phyloP scores from a whole-genome alignment of 2,113 vertebrate genomes.

The Uria aalge region DNA sequence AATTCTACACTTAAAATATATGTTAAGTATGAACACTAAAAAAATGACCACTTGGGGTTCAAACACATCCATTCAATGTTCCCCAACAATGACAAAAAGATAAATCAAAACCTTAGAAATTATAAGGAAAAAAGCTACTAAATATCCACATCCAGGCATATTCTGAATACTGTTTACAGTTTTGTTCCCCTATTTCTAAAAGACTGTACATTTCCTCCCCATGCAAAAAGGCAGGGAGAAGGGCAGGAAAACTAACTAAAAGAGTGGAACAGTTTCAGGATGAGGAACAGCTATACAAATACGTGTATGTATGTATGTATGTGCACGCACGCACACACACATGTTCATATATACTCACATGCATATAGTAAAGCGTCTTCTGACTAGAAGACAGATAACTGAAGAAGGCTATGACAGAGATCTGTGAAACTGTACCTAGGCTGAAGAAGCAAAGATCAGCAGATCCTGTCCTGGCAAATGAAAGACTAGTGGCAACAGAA shows the following conservation, averaged over 20 bases:
- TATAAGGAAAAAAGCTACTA: not conserved
- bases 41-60: not conserved
- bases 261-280: not conserved
- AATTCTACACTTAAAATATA: not conserved
- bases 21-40: not conserved
- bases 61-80: not conserved
- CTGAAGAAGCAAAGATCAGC: not conserved
- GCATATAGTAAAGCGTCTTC: not conserved
- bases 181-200: not conserved
- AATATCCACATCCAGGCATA: not conserved
- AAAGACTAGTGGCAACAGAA: not conserved
- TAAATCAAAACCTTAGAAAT: not conserved
- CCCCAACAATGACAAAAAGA: not conserved
- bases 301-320: rapidly evolving
- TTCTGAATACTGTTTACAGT: not conserved
- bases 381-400: not conserved
- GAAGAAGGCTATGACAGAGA: not conserved
- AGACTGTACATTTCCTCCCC: not conserved
- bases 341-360: not conserved
- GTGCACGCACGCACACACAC: rapidly evolving
- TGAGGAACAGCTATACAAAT: not conserved
- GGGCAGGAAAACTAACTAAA: not conserved
- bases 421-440: not conserved
- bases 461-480: not conserved
- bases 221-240: not conserved